These are phyloP conservation scores for Rhodinocichla rosea DNA, from an alignment of 2,113 vertebrate species.

Conservation along the genomic window DNA sequence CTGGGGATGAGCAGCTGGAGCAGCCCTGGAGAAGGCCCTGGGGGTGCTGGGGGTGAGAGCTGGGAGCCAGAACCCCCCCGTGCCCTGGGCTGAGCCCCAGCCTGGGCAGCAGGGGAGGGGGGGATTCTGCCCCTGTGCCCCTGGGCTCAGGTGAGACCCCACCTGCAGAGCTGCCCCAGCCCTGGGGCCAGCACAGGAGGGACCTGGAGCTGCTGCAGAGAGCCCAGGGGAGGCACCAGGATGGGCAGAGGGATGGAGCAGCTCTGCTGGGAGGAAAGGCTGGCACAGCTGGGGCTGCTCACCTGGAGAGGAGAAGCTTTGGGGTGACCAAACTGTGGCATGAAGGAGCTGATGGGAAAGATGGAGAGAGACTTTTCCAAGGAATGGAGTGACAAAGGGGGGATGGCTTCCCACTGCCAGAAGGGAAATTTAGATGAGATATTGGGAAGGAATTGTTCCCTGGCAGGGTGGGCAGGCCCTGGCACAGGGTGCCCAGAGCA, in stretches of 20 bases:
- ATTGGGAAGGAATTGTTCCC: neutral
- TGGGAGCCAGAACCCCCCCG: neutral
- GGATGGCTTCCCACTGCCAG: too few relatives aligned
- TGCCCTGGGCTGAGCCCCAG: neutral
- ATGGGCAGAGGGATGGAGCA: neutral
- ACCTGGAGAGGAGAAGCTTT: neutral
- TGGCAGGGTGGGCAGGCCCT: neutral
- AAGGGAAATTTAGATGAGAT: too few relatives aligned
- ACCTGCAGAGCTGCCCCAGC: neutral
- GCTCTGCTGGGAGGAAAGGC: neutral
- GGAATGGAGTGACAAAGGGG: fast-evolving
- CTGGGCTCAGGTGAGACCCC: neutral
- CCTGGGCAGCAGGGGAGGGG: neutral
- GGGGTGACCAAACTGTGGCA: too few relatives aligned
- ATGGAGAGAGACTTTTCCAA: fast-evolving
- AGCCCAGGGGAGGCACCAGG: neutral
- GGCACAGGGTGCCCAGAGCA: neutral
- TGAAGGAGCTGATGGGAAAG: fast-evolving
- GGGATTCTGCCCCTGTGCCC: neutral
- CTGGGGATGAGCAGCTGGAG: neutral
- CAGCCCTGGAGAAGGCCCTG: neutral
- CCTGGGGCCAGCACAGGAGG: neutral
- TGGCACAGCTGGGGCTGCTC: neutral
- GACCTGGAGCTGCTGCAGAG: neutral
- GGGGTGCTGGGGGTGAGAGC: neutral